These are phyloP conservation scores for Agrochola lychnidis DNA, from an alignment of 2,888 invertebrate species.

Conservation along the genomic window DNA sequence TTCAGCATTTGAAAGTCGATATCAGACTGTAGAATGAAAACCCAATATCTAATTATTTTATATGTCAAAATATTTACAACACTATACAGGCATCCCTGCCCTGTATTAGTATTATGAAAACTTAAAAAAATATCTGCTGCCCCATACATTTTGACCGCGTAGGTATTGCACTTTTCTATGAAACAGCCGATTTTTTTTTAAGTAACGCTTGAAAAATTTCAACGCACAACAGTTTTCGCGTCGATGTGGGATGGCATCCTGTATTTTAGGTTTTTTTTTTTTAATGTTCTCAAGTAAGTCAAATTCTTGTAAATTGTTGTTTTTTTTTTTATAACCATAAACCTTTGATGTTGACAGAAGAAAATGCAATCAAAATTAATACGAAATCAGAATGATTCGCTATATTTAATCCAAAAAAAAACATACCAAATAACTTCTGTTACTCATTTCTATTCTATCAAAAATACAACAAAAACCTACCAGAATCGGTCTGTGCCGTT, in stretches of 20 bases:
- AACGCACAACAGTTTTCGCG: no score
- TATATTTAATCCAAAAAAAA: neutral
- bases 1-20: neutral
- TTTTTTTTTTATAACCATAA: neutral
- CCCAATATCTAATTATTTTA: neutral
- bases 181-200: no score
- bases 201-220: no score
- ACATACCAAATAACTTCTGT: neutral
- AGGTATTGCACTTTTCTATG: no score
- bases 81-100: neutral
- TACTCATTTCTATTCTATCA: conserved; percentile 3
- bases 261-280: neutral
- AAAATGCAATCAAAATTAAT: neutral
- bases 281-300: neutral
- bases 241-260: no score
- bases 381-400: neutral
- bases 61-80: neutral
- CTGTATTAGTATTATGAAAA: no score
- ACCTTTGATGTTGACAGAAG: neutral
- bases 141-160: no score
- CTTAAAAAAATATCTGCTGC: no score
- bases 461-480: conserved; percentile 23
- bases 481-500: conserved; percentile 53
- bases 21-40: neutral
- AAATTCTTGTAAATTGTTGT: neutral